Percentiles rank a stretch among this genome's conserved stretches.
Conservation (phyloP, 2,113 vertebrate genomes). For the Nanorana parkeri region DNA sequence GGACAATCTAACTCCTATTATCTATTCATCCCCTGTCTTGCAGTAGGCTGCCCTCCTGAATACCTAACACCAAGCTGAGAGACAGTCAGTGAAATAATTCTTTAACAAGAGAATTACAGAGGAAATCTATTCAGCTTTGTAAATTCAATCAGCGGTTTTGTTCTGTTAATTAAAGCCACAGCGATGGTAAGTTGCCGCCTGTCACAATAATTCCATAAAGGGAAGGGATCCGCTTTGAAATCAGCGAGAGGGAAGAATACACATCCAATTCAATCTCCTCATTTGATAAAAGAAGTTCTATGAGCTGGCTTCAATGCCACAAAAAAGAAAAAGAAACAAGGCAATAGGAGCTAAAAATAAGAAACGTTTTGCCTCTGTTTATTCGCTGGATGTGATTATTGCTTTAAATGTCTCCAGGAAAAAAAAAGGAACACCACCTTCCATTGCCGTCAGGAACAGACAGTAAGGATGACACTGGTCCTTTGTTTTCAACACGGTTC, state of each 20-base stretch:
- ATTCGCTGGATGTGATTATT: conserved; percentile 1
- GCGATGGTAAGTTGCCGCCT: conserved; percentile 32
- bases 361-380: conserved; percentile 17
- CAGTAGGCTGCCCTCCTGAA: no score
- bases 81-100: conserved; percentile 11
- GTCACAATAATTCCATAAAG: conserved; percentile 50
- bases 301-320: background rate
- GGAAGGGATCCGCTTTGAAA: conserved; percentile 47
- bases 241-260: conserved; percentile 39
- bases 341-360: conserved; percentile 22
- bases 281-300: conserved; percentile 27
- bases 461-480: background rate
- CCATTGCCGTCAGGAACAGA: background rate
- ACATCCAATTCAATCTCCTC: conserved; percentile 23
- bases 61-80: no score
- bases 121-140: conserved; percentile 34
- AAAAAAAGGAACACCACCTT: background rate
- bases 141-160: conserved; percentile 37
- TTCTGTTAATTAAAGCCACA: conserved; percentile 53
- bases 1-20: no score
- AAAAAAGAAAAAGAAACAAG: background rate
- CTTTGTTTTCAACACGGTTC: background rate
- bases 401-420: background rate
- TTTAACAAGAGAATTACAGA: conserved; percentile 24
- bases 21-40: no score